Evolutionary conservation across 2,797 vertebrate genomes (phyloP).

Genomic region (Hapalemur alaotrensis): DNA sequence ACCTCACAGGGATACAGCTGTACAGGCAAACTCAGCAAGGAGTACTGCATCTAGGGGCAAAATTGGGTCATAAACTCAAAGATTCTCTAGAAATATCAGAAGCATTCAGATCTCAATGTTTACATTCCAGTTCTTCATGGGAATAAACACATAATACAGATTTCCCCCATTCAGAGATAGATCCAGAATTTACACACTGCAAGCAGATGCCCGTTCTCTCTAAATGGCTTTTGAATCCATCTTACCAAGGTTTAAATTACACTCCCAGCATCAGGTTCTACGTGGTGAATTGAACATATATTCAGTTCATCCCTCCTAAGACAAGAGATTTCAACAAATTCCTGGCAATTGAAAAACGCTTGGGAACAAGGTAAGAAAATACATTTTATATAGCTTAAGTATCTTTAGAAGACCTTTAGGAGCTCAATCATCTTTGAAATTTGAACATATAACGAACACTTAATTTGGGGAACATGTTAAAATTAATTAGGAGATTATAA

Average conservation of each 20-base stretch:
- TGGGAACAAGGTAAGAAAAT: neutral
- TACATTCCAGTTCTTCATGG: neutral
- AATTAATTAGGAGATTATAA: slow-evolving; percentile 23
- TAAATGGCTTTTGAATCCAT: slow-evolving; percentile 18
- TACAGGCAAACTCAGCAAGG: neutral
- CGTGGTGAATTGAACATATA: neutral
- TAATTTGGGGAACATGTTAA: neutral
- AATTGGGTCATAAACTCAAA: slow-evolving; percentile 2
- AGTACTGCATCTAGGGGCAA: neutral
- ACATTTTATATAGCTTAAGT: neutral
- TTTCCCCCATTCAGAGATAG: slow-evolving; percentile 10
- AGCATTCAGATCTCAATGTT: slow-evolving; percentile 6
- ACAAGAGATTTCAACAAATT: slow-evolving; percentile 32
- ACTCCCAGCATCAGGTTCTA: neutral
- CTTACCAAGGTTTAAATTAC: slow-evolving; percentile 17
- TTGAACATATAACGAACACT: neutral
- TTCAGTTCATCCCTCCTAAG: neutral
- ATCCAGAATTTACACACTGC: neutral
- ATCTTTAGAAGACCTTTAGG: neutral
- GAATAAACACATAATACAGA: neutral
- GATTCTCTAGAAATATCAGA: neutral
- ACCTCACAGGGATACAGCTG: neutral
- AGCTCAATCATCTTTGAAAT: neutral
- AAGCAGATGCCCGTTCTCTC: neutral
- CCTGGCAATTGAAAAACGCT: neutral